These are phyloP conservation scores for Anagyrus pseudococci DNA, from an alignment of 2,888 invertebrate species.

Conservation along the genomic window DNA sequence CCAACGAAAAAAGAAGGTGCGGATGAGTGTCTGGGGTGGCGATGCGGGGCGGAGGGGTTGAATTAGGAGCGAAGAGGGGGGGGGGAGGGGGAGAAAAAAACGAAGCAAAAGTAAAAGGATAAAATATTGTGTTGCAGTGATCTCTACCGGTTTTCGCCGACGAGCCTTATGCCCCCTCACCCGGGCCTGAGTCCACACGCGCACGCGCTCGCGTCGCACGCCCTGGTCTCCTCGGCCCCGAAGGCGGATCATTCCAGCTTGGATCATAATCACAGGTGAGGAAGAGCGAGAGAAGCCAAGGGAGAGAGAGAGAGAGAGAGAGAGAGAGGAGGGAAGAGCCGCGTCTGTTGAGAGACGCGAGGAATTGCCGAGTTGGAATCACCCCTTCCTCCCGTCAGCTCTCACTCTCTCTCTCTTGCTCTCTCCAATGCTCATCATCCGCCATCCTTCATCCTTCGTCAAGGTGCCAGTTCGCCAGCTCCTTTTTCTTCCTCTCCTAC, in stretches of 20 bases:
- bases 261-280: slow-evolving; percentile 77
- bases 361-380: too few relatives aligned
- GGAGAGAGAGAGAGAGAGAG: neutral
- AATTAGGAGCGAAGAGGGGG: too few relatives aligned
- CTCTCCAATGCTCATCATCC: slow-evolving; percentile 36
- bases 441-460: neutral
- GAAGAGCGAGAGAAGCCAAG: neutral
- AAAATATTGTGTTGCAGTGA: slow-evolving; percentile 72
- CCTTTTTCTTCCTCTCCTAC: neutral
- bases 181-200: slow-evolving; percentile 77
- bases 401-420: neutral
- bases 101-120: too few relatives aligned
- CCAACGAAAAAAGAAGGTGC: too few relatives aligned
- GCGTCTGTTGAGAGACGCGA: too few relatives aligned
- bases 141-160: slow-evolving; percentile 91
- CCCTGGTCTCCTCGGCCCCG: slow-evolving; percentile 77
- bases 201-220: slow-evolving; percentile 80
- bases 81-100: too few relatives aligned
- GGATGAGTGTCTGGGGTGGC: too few relatives aligned
- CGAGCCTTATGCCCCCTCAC: slow-evolving; percentile 80
- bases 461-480: neutral
- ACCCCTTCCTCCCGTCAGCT: neutral
- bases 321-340: neutral
- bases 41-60: too few relatives aligned
- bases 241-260: slow-evolving; percentile 73